Base-by-base conservation (phyloP, 2,113 vertebrate species). In the Talpa occidentalis region DNA sequence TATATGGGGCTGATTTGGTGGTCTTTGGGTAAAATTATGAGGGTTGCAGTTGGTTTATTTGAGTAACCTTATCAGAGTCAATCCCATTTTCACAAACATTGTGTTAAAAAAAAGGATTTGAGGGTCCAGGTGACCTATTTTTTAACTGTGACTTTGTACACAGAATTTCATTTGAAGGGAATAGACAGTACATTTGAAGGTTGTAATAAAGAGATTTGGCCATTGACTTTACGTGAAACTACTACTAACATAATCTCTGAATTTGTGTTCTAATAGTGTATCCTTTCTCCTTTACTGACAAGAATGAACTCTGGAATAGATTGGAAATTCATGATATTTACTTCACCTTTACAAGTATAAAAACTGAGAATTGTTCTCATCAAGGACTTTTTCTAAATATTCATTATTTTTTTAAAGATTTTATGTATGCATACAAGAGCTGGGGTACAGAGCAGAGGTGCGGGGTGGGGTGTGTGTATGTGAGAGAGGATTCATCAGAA, bases 361-460 rank as follows among this genome's bases (percentile, higher is more conserved):
- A 67, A 76, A 15, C n/a, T 93, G 37, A 59, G 26, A 85, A 80
- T 76, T 95, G n/a, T 93, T 93, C 28, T 88, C 40, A 82, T 81
- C 69, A 89, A 83, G 73, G 17, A 60, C n/a, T 92, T 82, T 88
- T 67, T 19, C 77, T 44, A 44, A 82, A 59, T 92, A 88, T 82
- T 77, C n/a, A n/a, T n/a, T n/a, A n/a, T n/a, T n/a, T n/a, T n/a
- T n/a, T n/a, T n/a, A n/a, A n/a, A n/a, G n/a, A n/a, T n/a, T n/a
- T n/a, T n/a, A n/a, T n/a, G n/a, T n/a, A n/a, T n/a, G n/a, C n/a
- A n/a, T n/a, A n/a, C n/a, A n/a, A n/a, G n/a, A n/a, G n/a, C n/a
- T n/a, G n/a, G n/a, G n/a, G n/a, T n/a, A n/a, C n/a, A n/a, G n/a
- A n/a, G n/a, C n/a, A n/a, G n/a, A n/a, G n/a, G n/a, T n/a, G n/a